Evolutionary conservation across 2,113 vertebrate species (phyloP).

Genomic region (Heloderma charlesbogerti): DNA sequence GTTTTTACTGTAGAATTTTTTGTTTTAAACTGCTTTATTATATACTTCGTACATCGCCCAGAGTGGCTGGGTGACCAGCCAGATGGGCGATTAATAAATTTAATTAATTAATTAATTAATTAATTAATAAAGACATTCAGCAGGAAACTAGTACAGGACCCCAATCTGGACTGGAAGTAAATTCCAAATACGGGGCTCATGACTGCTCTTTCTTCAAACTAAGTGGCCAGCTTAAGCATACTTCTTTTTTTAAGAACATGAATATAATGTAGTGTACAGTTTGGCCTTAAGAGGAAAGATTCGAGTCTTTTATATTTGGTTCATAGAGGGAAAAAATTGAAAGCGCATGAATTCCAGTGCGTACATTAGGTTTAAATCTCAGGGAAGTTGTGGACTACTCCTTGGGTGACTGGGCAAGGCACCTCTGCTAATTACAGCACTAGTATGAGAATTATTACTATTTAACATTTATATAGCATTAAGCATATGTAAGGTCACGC

Average conservation of each 20-base stretch:
- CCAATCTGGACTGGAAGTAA: too few relatives aligned
- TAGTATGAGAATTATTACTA: background rate
- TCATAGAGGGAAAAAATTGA: background rate
- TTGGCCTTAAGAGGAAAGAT: background rate
- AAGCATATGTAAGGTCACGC: background rate
- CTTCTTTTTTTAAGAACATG: background rate
- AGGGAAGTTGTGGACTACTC: background rate
- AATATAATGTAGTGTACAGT: background rate
- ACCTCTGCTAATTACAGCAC: background rate
- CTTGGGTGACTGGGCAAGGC: background rate
- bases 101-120: too few relatives aligned
- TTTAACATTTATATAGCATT: background rate
- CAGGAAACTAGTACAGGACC: too few relatives aligned
- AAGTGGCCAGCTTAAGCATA: background rate
- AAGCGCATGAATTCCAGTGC: background rate
- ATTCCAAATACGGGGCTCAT: too few relatives aligned
- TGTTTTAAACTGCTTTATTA: too few relatives aligned
- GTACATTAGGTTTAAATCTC: background rate
- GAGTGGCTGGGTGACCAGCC: too few relatives aligned
- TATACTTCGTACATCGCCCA: too few relatives aligned
- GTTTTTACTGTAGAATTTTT: too few relatives aligned
- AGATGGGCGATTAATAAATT: too few relatives aligned
- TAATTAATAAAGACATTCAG: too few relatives aligned
- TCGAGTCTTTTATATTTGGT: background rate
- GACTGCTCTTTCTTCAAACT: background rate